Evolutionary conservation across 1,140 invertebrate species (phyloP).

Genomic region (Neodiprion virginianus): DNA sequence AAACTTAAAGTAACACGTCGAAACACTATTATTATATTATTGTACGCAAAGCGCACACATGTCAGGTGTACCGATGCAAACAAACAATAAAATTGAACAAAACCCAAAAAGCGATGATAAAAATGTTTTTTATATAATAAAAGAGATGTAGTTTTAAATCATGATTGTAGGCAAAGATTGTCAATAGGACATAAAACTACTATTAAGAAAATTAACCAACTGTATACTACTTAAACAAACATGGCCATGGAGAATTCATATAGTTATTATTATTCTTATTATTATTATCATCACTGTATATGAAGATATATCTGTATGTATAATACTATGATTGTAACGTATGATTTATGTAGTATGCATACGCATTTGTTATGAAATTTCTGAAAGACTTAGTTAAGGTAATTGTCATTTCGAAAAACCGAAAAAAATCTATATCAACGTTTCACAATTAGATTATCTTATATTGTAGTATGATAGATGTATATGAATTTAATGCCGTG

Average conservation of each 20-base stretch:
- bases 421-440: constrained; percentile 37
- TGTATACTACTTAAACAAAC: constrained; percentile 36
- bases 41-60: constrained; percentile 18
- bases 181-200: constrained; percentile 26
- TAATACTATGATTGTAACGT: background rate
- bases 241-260: constrained; percentile 26
- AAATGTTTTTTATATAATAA: constrained; percentile 37
- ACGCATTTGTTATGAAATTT: no score
- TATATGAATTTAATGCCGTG: constrained; percentile 48
- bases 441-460: constrained; percentile 34
- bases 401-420: background rate
- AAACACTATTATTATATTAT: constrained; percentile 21
- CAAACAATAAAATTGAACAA: constrained; percentile 18
- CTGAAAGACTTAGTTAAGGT: background rate
- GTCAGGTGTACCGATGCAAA: constrained; percentile 34
- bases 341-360: no score
- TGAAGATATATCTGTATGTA: background rate
- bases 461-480: constrained; percentile 36
- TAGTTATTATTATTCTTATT: background rate
- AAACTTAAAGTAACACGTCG: constrained; percentile 12
- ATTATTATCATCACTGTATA: background rate
- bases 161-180: constrained; percentile 20
- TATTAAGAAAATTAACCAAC: constrained; percentile 34
- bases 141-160: constrained; percentile 31
- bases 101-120: background rate